Evolutionary conservation across 2,797 vertebrate species (phyloP).

Genomic region (Echeneis naucrates): DNA sequence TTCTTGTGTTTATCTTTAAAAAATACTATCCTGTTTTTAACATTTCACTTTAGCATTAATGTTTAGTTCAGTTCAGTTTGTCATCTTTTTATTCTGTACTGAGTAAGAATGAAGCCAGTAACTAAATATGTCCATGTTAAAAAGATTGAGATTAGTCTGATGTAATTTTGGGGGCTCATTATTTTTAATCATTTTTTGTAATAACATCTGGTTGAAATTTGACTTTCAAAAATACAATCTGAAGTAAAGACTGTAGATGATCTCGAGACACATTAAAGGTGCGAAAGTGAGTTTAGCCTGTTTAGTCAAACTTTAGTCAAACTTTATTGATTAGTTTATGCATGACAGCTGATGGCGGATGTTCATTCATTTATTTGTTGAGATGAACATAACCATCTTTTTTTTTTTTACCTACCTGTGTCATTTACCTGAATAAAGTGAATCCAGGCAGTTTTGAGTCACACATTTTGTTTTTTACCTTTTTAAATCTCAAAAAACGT

Average conservation of each 20-base stretch:
- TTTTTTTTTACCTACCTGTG: slow-evolving; percentile 40
- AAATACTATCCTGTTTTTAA: background rate
- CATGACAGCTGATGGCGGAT: slow-evolving; percentile 34
- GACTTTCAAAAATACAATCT: background rate
- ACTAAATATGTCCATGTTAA: background rate
- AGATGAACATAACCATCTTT: slow-evolving; percentile 28
- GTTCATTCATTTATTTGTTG: slow-evolving; percentile 33
- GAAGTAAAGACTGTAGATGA: background rate
- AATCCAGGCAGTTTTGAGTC: slow-evolving; percentile 29
- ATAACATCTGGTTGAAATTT: background rate
- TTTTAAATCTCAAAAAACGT: too few species aligned
- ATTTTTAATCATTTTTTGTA: background rate
- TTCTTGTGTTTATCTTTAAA: slow-evolving; percentile 24
- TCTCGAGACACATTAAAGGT: background rate
- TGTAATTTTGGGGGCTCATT: background rate
- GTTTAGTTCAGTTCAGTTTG: background rate
- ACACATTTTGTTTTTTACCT: background rate
- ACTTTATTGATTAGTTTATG: slow-evolving; percentile 15
- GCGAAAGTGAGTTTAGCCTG: slow-evolving; percentile 9
- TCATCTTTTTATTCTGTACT: background rate
- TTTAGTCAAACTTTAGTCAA: slow-evolving; percentile 25
- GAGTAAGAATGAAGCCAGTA: background rate
- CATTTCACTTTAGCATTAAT: background rate
- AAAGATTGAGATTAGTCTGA: background rate
- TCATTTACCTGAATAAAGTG: slow-evolving; percentile 61